Evolutionary conservation across 2,113 vertebrate species (phyloP), one percentile per base, ranked within the genome.

Genomic region (Podarcis muralis): DNA sequence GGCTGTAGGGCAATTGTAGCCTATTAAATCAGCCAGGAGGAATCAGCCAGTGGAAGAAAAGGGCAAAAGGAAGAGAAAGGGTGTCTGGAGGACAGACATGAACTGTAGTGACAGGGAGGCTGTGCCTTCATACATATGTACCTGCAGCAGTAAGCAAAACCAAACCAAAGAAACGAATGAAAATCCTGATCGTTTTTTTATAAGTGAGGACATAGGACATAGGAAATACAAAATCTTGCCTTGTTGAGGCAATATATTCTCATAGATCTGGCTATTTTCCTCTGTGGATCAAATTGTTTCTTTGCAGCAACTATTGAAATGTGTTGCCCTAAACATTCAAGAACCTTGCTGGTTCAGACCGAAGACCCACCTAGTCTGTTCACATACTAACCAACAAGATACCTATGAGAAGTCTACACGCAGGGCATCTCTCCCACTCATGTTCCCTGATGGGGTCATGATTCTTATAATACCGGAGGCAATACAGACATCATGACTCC

Each of bases 61-160:
- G 75, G 85, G 85, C 75, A 86, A 86, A 69, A 62, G 72, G 12
- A 48, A 83, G 57, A 71, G 35, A 68, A 83, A 69, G 35, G 22
- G 30, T 35, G 23, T 82, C 43, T 81, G 3, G 6, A 25, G 40
- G 59, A 0, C 25, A 9, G 72, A 53, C 0, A 0, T 87, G 22
- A 66, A 87, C 37, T 84, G 12, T 48, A 71, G 85, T 6, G 72
- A n/a, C 8, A 66, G 76, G 35, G 37, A 65, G 30, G 0, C 11
- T 69, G 87, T 90, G 18, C 22, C 37, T n/a, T 80, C 88, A 27
- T 30, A 2, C 4, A 1, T 89, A 69, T 12, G 53, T 91, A 32
- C 25, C 30, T 87, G 15, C 43, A 84, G 57, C 53, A 92, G 80
- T 79, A 83, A 20, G 84, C 71, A 88, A 76, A 66, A 43, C 23